Evolutionary conservation across 2,113 vertebrate genomes (phyloP).

Genomic region (Megaleporinus macrocephalus): DNA sequence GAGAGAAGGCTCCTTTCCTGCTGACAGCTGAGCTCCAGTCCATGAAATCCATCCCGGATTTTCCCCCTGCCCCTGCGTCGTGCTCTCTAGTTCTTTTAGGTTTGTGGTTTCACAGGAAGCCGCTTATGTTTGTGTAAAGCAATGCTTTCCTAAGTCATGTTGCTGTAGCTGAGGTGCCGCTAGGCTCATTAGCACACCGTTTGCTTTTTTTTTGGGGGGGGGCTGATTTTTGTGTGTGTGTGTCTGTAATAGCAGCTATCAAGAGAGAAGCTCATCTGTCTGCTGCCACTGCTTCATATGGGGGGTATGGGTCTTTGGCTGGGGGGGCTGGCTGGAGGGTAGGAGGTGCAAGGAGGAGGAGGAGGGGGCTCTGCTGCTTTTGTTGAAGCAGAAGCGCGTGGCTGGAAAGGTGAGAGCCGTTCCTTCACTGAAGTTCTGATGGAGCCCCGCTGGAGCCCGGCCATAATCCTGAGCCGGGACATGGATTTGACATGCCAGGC

Average conservation of each 20-base stretch:
- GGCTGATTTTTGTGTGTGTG: neutral
- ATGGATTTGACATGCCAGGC: slow-evolving; percentile 34
- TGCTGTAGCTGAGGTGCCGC: slow-evolving; percentile 13
- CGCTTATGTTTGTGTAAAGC: slow-evolving; percentile 52
- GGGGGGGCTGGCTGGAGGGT: slow-evolving; percentile 10
- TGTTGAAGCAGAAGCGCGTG: slow-evolving; percentile 31
- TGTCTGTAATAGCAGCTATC: slow-evolving; percentile 8
- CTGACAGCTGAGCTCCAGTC: slow-evolving; percentile 34
- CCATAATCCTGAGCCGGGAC: slow-evolving; percentile 14
- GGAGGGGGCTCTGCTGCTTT: slow-evolving; percentile 17
- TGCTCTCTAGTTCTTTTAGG: slow-evolving; percentile 52
- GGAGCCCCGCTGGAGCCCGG: slow-evolving; percentile 47
- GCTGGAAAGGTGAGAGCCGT: slow-evolving; percentile 21
- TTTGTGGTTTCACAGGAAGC: slow-evolving; percentile 58
- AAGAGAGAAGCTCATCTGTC: slow-evolving; percentile 18
- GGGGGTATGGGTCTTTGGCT: slow-evolving; percentile 29
- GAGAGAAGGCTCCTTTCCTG: neutral
- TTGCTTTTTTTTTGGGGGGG: slow-evolving; percentile 4
- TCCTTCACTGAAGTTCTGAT: slow-evolving; percentile 37
- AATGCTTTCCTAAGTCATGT: slow-evolving; percentile 46
- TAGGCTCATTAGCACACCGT: neutral
- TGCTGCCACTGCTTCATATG: slow-evolving; percentile 28
- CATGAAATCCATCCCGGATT: slow-evolving; percentile 21
- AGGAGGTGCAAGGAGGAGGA: slow-evolving; percentile 26
- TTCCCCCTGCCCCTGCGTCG: slow-evolving; percentile 48